Base-by-base conservation (phyloP, 1,140 invertebrate genomes). In the Drosophila melanica region DNA sequence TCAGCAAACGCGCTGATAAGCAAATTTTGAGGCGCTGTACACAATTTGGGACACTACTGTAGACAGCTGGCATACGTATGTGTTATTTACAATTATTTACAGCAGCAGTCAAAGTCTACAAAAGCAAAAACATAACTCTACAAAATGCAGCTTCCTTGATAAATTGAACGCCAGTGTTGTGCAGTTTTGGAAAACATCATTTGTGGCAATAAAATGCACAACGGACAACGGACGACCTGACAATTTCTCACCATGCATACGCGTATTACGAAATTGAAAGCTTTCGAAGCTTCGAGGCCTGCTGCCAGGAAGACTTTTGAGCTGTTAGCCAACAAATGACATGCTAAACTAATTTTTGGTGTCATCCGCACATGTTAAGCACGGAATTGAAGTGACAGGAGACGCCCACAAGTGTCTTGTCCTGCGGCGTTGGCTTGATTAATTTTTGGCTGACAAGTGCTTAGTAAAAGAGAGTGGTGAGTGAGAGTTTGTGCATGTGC, bases 261-360 rank as follows among this genome's bases (percentile, higher is more conserved):
- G 18, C 33, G 35, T 54, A 10, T 54, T 54, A 18, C 12, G 27
- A 18, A 47, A 48, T 20, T 66, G 20, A 64, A 12, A 65, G 68
- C 60, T 71, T 57, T 66, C n/a, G n/a, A 23, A 64, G 51, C 51
- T 47, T 63, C n/a, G 55, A 55, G 18, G 33, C 12, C 33, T 50
- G 16, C 37, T 45, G 55, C 27, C 27, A 14, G 16, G 33, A 67
- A 30, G 47, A 53, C 39, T 72, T 72, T 66, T 72, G 58, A 63
- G 35, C 53, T 37, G 33, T 9, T 11, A 16, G 67, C 67, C 54
- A 44, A 65, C 16, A 79, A 82, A 74, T 86, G 79, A 86, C 82
- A 75, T 65, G 79, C 76, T 79, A 82, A 86, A 86, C 82, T 86
- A 87, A 86, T 86, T 86, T 74, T 76, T 66, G 75, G 71, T 82